Base-by-base conservation (phyloP, 2,888 invertebrate genomes). In the Metellina segmentata region DNA sequence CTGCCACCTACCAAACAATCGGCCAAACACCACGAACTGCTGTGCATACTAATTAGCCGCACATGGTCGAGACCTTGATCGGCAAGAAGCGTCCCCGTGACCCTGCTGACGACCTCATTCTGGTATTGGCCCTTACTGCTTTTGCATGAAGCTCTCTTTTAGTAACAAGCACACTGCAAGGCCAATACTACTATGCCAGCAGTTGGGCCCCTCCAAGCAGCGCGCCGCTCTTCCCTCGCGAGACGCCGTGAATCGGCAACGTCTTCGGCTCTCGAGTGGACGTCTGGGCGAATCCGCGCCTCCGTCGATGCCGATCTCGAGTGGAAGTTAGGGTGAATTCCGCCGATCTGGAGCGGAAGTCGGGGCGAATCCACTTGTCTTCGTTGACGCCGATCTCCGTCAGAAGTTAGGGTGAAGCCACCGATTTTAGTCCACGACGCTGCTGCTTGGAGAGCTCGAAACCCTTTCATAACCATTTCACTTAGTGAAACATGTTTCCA, bases 21-120 rank as follows among this genome's bases (percentile, higher is more conserved):
- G 89, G 89, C 89, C 89, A 89, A 94, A 94, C 94, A 94, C 94
- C 94, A 94, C 94, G 94, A 94, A 90, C 94, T 94, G 94, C 94
- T 93, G 94, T 94, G 94, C 94, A 94, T 94, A 95, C 94, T 94
- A 94, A 94, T 94, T 95, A 95, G 95, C 93, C 93, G 92, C 94
- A 93, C 92, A 82, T 92, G 92, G 89, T 92, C 81, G 92, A 92
- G 85, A 89, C 89, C 93, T 88, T 93, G 93, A 85, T 92, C 93
- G 94, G 94, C 93, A 94, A 93, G 93, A 94, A 94, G 97, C 98
- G 98, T 96, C 97, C 98, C 96, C 97, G 97, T 95, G 97, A 97
- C 96, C 96, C 96, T 95, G 97, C 97, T 96, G 97, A 97, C 96
- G 97, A 97, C 96, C 96, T 97, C 96, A 96, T 98, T 97, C 98